These are phyloP conservation scores for Amphiduros pacificus DNA, from an alignment of 2,888 invertebrate species.

Conservation along the genomic window DNA sequence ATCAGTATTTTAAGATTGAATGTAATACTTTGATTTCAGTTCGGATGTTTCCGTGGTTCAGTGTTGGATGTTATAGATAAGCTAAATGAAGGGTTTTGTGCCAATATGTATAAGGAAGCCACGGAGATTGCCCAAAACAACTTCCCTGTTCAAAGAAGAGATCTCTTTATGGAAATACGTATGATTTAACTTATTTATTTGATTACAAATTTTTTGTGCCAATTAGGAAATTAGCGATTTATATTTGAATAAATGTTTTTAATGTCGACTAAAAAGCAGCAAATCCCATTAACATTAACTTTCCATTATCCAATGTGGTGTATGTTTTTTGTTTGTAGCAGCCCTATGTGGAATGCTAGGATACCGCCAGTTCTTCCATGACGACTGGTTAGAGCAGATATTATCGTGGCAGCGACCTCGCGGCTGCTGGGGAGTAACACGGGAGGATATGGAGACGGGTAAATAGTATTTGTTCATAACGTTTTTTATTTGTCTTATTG, in stretches of 20 bases:
- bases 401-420: slow-evolving; percentile 48
- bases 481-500: too few species aligned
- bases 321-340: slow-evolving; percentile 32
- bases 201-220: slow-evolving; percentile 6
- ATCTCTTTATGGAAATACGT: slow-evolving; percentile 58
- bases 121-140: slow-evolving; percentile 35
- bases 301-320: not conserved
- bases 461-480: too few species aligned
- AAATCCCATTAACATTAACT: too few species aligned
- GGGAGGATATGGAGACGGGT: too few species aligned
- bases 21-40: slow-evolving; percentile 30
- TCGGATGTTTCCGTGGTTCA: slow-evolving; percentile 45
- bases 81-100: slow-evolving; percentile 44
- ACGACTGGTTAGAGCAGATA: slow-evolving; percentile 49
- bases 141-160: slow-evolving; percentile 38
- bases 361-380: slow-evolving; percentile 48
- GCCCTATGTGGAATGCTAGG: slow-evolving; percentile 55
- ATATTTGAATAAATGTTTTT: not conserved
- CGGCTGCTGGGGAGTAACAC: slow-evolving; percentile 41
- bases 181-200: slow-evolving; percentile 5
- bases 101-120: slow-evolving; percentile 47
- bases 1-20: too few species aligned
- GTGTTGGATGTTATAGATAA: slow-evolving; percentile 32
- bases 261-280: too few species aligned
- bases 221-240: not conserved